Evolutionary conservation across 2,113 vertebrate genomes (phyloP).

Genomic region (Saccopteryx bilineata): DNA sequence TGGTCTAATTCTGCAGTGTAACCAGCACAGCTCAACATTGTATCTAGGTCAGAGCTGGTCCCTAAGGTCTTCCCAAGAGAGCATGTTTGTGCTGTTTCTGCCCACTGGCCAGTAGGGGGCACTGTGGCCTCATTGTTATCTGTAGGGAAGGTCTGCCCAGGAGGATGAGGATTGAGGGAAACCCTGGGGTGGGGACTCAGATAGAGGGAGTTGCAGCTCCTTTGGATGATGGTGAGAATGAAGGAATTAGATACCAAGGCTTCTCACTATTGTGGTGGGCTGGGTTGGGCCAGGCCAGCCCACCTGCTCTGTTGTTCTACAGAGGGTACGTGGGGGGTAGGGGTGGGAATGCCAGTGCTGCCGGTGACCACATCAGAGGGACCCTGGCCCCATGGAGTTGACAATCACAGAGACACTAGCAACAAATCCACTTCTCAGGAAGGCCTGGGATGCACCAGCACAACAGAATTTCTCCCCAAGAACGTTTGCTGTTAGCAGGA

Average conservation of each 20-base stretch:
- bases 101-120: not conserved
- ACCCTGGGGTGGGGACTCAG: not conserved
- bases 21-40: accelerated
- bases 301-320: not conserved
- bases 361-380: not conserved
- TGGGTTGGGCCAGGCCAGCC: not conserved
- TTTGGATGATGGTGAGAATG: not conserved
- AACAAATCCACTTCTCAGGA: not conserved
- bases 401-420: not conserved
- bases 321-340: not conserved
- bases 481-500: not conserved
- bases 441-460: not conserved
- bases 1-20: not conserved
- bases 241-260: not conserved
- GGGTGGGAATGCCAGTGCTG: not conserved
- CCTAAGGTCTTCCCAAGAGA: not conserved
- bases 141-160: no score
- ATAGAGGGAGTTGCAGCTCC: not conserved
- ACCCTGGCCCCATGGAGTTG: not conserved
- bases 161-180: not conserved
- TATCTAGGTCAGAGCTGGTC: not conserved
- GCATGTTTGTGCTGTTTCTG: not conserved
- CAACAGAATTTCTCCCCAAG: not conserved
- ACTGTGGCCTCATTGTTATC: not conserved
- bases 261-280: no score